phyloP scores from a whole-genome alignment of 2,888 invertebrate genomes.

The Spodoptera exigua region DNA sequence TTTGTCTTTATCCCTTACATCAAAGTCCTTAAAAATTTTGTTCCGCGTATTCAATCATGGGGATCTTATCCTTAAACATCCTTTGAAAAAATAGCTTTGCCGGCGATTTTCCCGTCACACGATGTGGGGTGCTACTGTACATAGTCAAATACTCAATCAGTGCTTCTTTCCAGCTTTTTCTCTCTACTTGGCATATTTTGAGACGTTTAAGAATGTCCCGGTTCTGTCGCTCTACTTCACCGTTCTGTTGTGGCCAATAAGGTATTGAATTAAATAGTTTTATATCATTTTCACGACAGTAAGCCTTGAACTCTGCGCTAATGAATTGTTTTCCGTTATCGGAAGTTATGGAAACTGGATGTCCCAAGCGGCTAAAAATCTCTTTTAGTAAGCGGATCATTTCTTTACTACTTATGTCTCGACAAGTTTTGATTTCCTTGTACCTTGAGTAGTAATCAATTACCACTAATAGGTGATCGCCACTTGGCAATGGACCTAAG shows the following conservation, averaged over 20 bases:
- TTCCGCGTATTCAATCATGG: constrained; percentile 24
- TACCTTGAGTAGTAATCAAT: constrained; percentile 55
- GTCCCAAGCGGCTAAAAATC: constrained; percentile 51
- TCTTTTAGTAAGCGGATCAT: constrained; percentile 53
- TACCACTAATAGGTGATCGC: constrained; percentile 48
- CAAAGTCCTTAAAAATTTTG: constrained; percentile 28
- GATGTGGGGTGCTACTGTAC: constrained; percentile 61
- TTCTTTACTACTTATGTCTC: constrained; percentile 30
- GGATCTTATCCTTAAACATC: constrained; percentile 55
- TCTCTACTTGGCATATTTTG: too few relatives aligned
- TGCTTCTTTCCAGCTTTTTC: neutral
- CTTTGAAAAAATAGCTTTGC: constrained; percentile 54
- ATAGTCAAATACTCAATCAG: constrained; percentile 27
- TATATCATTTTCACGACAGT: constrained; percentile 42
- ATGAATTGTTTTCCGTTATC: constrained; percentile 57
- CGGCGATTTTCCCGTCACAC: constrained; percentile 57
- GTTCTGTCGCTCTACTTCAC: too few relatives aligned
- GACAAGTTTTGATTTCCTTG: constrained; percentile 38
- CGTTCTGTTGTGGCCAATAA: constrained; percentile 58
- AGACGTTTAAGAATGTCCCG: too few relatives aligned
- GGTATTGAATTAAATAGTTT: constrained; percentile 47
- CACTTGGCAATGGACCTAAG: constrained; percentile 35
- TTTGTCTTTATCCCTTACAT: constrained; percentile 50
- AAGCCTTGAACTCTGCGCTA: constrained; percentile 49
- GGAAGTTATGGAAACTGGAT: constrained; percentile 40